Percentiles rank a stretch among this genome's conserved stretches.
Evolutionary conservation across 2,888 invertebrate genomes (phyloP).

Genomic region (Laothoe populi): DNA sequence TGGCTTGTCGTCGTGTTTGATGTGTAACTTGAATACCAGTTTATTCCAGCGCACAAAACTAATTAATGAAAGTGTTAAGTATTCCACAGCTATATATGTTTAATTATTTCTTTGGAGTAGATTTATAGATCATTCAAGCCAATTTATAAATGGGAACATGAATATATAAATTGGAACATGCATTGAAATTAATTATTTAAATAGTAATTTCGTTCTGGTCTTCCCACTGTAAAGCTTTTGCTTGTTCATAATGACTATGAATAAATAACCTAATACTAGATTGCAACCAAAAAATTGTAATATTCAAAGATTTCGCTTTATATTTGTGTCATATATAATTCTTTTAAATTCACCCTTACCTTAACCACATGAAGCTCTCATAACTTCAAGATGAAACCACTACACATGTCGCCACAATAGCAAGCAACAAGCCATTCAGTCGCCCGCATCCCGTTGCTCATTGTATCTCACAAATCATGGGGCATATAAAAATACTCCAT

Average conservation of each 20-base stretch:
- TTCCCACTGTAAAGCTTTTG: too few relatives aligned
- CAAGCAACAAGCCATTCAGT: conserved; percentile 68
- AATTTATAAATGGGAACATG: too few relatives aligned
- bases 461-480: conserved; percentile 82
- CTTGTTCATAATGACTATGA: too few relatives aligned
- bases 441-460: conserved; percentile 79
- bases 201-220: too few relatives aligned
- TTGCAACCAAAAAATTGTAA: too few relatives aligned
- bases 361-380: not conserved
- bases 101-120: conserved; percentile 1
- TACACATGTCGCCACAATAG: conserved; percentile 65
- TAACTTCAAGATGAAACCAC: conserved; percentile 14
- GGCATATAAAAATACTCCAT: conserved; percentile 54
- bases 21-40: conserved; percentile 2
- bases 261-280: too few relatives aligned
- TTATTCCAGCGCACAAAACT: conserved; percentile 12
- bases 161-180: not conserved
- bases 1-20: conserved; percentile 8
- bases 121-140: not conserved
- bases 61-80: conserved; percentile 19
- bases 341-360: not conserved
- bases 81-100: conserved; percentile 15
- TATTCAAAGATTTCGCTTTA: too few relatives aligned
- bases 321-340: too few relatives aligned
- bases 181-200: not conserved